A percentile compares a stretch with the other conserved stretches of the same genome.
phyloP scores from a whole-genome alignment of 2,797 vertebrate species.

The Falco biarmicus region DNA sequence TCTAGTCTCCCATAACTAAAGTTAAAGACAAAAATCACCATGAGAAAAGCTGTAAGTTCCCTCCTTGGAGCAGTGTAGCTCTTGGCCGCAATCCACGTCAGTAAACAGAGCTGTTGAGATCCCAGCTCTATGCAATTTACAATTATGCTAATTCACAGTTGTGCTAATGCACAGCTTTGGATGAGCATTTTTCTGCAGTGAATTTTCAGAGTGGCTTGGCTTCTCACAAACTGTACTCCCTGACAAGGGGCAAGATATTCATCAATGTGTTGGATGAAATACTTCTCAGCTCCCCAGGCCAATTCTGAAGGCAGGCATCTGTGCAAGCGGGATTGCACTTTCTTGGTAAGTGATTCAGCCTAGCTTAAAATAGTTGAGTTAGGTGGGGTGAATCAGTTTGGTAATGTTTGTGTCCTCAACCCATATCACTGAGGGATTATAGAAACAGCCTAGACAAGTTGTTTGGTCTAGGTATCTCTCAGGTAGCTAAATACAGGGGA shows the following conservation, averaged over 20 bases:
- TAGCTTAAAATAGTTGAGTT: not conserved
- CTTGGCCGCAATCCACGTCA: not conserved
- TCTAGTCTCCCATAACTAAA: not conserved
- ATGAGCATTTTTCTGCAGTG: not conserved
- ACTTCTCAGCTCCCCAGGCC: not conserved
- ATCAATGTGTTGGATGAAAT: not conserved
- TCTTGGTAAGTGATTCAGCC: not conserved
- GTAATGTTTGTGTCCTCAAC: not conserved
- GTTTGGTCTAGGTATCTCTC: not conserved
- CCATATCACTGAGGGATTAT: not conserved
- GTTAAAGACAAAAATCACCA: not conserved
- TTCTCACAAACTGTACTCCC: not conserved
- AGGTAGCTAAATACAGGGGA: not conserved
- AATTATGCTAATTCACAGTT: not conserved
- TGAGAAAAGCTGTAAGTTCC: not conserved
- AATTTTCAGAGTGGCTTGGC: not conserved
- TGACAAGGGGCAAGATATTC: not conserved
- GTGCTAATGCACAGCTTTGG: not conserved
- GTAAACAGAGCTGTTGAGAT: not conserved
- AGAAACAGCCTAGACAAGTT: not conserved
- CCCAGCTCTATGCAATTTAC: not conserved
- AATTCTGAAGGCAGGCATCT: not conserved
- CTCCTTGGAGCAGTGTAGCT: not conserved
- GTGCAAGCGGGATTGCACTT: fast-evolving
- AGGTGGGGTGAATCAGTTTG: not conserved